A percentile compares a stretch with the other conserved stretches of the same genome.
These are phyloP conservation scores for Tiliqua scincoides DNA, from an alignment of 2,113 vertebrate species.

Conservation along the genomic window DNA sequence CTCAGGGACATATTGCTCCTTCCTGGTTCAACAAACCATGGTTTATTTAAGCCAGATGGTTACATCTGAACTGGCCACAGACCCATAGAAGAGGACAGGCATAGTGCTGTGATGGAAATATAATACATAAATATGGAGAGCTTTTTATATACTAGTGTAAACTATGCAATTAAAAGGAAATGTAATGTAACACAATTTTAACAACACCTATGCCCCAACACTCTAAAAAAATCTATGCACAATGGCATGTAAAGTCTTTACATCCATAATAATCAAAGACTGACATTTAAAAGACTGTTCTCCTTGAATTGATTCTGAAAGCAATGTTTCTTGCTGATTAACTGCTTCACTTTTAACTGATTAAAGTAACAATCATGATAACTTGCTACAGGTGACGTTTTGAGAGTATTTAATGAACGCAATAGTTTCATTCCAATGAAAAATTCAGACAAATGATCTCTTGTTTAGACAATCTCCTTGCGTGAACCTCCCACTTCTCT, in stretches of 20 bases:
- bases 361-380: constrained; percentile 19
- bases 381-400: constrained; percentile 20
- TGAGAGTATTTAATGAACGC: constrained; percentile 11
- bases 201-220: background rate
- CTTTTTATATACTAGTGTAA: background rate
- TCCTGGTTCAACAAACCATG: too few relatives aligned
- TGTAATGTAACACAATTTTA: background rate
- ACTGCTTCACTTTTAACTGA: constrained; percentile 14
- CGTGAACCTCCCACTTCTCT: background rate
- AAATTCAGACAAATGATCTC: background rate
- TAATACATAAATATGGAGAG: too few relatives aligned
- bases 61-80: too few relatives aligned
- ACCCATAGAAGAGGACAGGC: too few relatives aligned
- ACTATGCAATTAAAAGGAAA: background rate
- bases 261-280: background rate
- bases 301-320: constrained; percentile 17
- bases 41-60: too few relatives aligned
- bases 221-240: background rate
- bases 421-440: constrained; percentile 9
- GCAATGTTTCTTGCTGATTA: constrained; percentile 8
- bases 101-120: background rate
- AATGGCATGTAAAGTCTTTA: background rate
- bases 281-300: background rate
- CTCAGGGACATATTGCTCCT: too few relatives aligned
- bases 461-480: background rate